Evolutionary conservation across 2,113 vertebrate genomes (phyloP).

Genomic region (Gasterosteus aculeatus): DNA sequence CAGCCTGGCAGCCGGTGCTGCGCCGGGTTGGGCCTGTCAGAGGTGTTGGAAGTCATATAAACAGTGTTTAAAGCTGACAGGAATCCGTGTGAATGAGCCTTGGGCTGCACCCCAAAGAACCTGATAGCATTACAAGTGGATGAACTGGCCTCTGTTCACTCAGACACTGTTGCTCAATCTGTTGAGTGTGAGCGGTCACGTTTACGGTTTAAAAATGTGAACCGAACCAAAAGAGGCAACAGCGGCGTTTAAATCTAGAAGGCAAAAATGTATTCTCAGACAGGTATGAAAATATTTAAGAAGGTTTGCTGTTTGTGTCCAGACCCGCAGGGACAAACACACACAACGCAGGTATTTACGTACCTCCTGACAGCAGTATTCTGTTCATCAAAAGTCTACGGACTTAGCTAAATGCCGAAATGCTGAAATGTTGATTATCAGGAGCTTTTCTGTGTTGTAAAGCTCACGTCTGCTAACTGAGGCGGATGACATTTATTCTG

Average conservation of each 20-base stretch:
- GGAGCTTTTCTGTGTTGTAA: not conserved
- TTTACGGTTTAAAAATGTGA: not conserved
- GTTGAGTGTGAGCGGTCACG: not conserved
- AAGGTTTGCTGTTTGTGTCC: not conserved
- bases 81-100: slow-evolving; percentile 77
- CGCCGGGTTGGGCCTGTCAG: slow-evolving; percentile 64
- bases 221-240: not conserved
- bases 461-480: not conserved
- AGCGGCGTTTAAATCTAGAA: not conserved
- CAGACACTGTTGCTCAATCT: not conserved
- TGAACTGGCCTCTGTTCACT: not conserved
- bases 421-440: not conserved
- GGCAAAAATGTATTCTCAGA: not conserved
- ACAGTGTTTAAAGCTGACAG: slow-evolving; percentile 73
- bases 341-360: not conserved
- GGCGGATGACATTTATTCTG: not conserved
- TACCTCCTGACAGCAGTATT: not conserved
- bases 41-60: slow-evolving; percentile 29
- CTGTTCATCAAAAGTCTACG: not conserved
- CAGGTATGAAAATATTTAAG: not conserved
- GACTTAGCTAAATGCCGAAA: not conserved
- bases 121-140: slow-evolving; percentile 20
- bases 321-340: not conserved
- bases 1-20: slow-evolving; percentile 5
- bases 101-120: slow-evolving; percentile 46